Conservation (phyloP, 2,113 vertebrate genomes). For the Hippocampus abdominalis region DNA sequence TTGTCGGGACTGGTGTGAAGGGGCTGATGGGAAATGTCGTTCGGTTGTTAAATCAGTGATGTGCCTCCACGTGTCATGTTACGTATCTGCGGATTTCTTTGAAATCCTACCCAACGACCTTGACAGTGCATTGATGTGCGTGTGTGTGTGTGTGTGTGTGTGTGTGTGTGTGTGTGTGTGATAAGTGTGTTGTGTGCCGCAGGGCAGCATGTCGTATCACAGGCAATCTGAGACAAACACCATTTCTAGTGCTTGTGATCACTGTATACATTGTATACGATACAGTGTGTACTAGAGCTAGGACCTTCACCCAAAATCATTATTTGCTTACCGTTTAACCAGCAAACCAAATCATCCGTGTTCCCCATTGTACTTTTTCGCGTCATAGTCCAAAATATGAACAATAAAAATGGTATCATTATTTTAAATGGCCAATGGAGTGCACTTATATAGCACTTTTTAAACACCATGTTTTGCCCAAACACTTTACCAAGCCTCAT, state of each 20-base stretch:
- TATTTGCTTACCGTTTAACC: too few species aligned
- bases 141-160: conserved; percentile 14
- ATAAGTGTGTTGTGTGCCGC: conserved; percentile 9
- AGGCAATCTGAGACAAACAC: conserved; percentile 11
- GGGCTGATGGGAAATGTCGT: conserved; percentile 1
- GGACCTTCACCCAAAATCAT: too few species aligned
- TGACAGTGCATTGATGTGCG: conserved; percentile 32
- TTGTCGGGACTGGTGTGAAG: neutral
- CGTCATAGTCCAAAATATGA: too few species aligned
- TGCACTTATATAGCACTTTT: too few species aligned
- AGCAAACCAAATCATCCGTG: too few species aligned
- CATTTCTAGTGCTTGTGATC: conserved; percentile 1
- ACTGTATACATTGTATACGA: too few species aligned
- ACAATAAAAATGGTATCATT: too few species aligned
- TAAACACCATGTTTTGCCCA: too few species aligned
- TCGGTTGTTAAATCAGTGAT: neutral
- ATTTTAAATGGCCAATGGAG: too few species aligned
- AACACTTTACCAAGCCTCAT: too few species aligned
- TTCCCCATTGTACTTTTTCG: too few species aligned
- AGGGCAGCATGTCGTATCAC: conserved; percentile 14
- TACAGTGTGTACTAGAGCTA: too few species aligned
- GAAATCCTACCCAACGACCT: conserved; percentile 41
- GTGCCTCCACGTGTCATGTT: conserved; percentile 7
- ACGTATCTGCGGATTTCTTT: conserved; percentile 42
- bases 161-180: conserved; percentile 19